Evolutionary conservation across 2,113 vertebrate genomes (phyloP), one percentile per base, ranked within the genome.

Genomic region (Anser cygnoides): DNA sequence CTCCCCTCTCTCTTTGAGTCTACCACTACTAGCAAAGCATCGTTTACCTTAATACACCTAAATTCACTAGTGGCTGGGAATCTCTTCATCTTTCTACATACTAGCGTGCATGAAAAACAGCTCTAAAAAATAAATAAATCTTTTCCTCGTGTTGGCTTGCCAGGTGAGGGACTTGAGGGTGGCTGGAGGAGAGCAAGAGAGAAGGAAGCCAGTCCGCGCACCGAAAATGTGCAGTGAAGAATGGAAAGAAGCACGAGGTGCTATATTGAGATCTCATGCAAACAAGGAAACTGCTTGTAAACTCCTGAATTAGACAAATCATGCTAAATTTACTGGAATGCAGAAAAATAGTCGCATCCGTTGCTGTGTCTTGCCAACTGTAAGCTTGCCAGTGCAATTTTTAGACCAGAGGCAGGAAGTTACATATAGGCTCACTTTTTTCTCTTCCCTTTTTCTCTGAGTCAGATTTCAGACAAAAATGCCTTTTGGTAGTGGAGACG

Each of bases 301-400:
- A 83, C 20, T 82, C 57, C 70, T 44, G 76, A 86, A 94, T 93
- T 94, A 96, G 83, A 74, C n/a, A 23, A 71, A 76, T 68, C 43
- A 19, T 62, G 23, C 65, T 77, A 75, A 80, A 95, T 88, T 90
- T 88, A 68, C 22, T 50, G 63, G 75, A 94, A 90, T 77, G 61
- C 31, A 77, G 85, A 92, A 93, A 74, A 65, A 79, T 4, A 80
- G 67, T 84, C 0, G 0, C 82, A 95, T 93, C 91, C 71, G 5
- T 71, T 94, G 55, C 25, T 54, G 23, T 20, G 62, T 58, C 50
- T 66, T 87, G 91, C 88, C 93, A 95, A 39, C 52, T 91, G 79
- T 88, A 83, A 79, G 28, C 22, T 73, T 77, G 87, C 93, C 94
- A 96, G 65, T 28, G 63, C 16, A 61, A 46, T 88, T 94, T 94